phyloP scores from a whole-genome alignment of 1,140 invertebrate species.

The Semibalanus balanoides region DNA sequence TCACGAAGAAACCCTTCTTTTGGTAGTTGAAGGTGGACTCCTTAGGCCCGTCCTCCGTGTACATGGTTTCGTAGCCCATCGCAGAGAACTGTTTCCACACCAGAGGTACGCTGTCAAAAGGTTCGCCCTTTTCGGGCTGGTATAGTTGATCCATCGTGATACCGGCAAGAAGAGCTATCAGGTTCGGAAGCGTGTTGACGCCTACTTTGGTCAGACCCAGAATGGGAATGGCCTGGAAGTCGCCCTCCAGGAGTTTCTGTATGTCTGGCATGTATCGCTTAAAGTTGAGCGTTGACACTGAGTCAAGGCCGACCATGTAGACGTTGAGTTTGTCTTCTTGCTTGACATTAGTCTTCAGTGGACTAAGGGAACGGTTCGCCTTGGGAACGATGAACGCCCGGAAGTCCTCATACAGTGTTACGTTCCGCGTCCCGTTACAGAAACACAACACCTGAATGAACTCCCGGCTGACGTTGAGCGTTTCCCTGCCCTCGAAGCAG shows the following conservation, averaged over 20 bases:
- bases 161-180: conserved; percentile 30
- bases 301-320: conserved; percentile 40
- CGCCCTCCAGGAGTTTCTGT: conserved; percentile 28
- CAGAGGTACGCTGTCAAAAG: conserved; percentile 33
- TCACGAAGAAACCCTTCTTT: conserved; percentile 31
- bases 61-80: conserved; percentile 34
- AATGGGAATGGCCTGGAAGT: conserved; percentile 29
- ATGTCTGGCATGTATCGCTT: conserved; percentile 39
- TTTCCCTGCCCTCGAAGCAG: too few species aligned
- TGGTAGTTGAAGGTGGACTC: conserved; percentile 36
- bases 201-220: conserved; percentile 34
- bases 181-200: conserved; percentile 35
- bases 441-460: too few species aligned
- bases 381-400: too few species aligned
- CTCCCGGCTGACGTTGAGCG: too few species aligned
- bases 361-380: too few species aligned
- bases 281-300: conserved; percentile 42
- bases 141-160: conserved; percentile 4
- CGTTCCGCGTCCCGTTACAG: too few species aligned
- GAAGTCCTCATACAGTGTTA: too few species aligned
- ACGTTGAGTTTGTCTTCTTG: conserved; percentile 20
- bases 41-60: conserved; percentile 33
- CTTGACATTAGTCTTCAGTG: too few species aligned
- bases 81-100: conserved; percentile 37
- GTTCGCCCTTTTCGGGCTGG: conserved; percentile 11